A percentile compares a stretch with the other conserved stretches of the same genome.
Evolutionary conservation across 2,113 vertebrate species (phyloP).

Genomic region (Campylomormyrus numenius): DNA sequence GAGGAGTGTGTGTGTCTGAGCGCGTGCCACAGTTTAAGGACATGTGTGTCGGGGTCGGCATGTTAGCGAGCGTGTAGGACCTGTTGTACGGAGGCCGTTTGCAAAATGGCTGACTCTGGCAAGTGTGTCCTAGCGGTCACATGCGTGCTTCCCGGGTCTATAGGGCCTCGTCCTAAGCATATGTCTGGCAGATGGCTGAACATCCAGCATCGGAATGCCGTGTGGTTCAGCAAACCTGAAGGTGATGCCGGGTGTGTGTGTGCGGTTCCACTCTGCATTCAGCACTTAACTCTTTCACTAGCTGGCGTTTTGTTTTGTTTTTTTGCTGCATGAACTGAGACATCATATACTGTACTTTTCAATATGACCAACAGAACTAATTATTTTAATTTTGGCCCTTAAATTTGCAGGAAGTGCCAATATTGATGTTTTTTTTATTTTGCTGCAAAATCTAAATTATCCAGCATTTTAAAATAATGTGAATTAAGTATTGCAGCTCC

Average conservation of each 20-base stretch:
- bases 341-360: not conserved
- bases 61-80: not conserved
- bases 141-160: not conserved
- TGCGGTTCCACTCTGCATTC: not conserved
- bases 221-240: not conserved
- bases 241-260: not conserved
- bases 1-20: not conserved
- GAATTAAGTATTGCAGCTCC: not conserved
- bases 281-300: not conserved
- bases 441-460: not conserved
- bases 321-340: not conserved
- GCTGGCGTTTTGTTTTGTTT: not conserved
- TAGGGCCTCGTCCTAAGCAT: not conserved
- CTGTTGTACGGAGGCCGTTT: not conserved
- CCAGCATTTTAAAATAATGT: not conserved
- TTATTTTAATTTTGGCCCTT: not conserved
- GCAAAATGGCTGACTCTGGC: conserved; percentile 7
- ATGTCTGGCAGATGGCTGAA: not conserved
- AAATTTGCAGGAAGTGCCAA: not conserved
- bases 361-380: not conserved
- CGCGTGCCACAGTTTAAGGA: not conserved
- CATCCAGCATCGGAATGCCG: not conserved
- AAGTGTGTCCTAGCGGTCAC: not conserved
- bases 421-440: not conserved
- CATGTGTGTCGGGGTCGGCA: not conserved